phyloP scores from a whole-genome alignment of 2,888 invertebrate genomes.

The Erebia epiphron region DNA sequence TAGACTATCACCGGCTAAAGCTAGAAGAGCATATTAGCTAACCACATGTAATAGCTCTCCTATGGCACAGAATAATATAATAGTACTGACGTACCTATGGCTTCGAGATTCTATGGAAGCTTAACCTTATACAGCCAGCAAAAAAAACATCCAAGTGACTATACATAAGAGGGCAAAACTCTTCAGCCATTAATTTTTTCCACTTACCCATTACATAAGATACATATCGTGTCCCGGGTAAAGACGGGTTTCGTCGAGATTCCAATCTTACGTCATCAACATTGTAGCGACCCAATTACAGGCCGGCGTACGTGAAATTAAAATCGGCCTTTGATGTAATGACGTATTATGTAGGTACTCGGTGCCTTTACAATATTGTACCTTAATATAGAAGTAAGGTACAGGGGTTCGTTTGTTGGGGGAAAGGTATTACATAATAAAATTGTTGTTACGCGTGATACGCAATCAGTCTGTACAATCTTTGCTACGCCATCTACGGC shows the following conservation, averaged over 20 bases:
- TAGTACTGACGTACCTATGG: too few relatives aligned
- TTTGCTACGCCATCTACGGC: too few relatives aligned
- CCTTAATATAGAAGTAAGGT: too few relatives aligned
- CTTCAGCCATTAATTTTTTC: slow-evolving; percentile 14
- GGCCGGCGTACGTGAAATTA: slow-evolving; percentile 17
- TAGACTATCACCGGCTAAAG: too few relatives aligned
- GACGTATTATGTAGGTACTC: slow-evolving; percentile 7
- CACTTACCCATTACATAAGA: slow-evolving; percentile 19
- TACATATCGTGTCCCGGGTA: slow-evolving; percentile 16
- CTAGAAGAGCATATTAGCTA: too few relatives aligned
- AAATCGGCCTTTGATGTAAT: slow-evolving; percentile 25
- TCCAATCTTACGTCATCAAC: slow-evolving; percentile 28
- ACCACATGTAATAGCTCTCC: background rate
- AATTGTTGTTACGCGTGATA: background rate
- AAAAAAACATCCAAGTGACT: background rate
- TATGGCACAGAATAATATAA: too few relatives aligned
- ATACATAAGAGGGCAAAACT: slow-evolving; percentile 12
- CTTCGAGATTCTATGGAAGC: background rate
- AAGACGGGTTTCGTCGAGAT: slow-evolving; percentile 21
- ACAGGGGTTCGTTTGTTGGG: background rate
- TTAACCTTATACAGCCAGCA: background rate
- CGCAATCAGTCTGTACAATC: background rate
- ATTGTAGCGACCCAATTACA: slow-evolving; percentile 27
- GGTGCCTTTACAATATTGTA: background rate
- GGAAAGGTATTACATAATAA: background rate